Percentiles rank a stretch among this genome's conserved stretches.
These are phyloP conservation scores for Hymenopus coronatus DNA, from an alignment of 2,888 invertebrate species.

Conservation along the genomic window DNA sequence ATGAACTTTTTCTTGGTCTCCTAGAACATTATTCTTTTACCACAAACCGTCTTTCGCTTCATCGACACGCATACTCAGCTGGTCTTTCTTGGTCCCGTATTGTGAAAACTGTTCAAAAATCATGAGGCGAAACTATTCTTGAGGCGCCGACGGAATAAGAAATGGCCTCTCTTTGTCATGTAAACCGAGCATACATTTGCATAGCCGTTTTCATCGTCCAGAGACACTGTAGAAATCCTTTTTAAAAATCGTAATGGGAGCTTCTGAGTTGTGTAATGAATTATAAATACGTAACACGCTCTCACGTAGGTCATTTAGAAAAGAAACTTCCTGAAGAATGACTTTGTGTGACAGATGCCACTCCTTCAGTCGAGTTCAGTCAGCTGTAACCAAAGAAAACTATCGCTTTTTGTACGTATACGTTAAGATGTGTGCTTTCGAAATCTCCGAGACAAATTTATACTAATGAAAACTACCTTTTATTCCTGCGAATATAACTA, in stretches of 20 bases:
- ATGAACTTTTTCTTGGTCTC: too few relatives aligned
- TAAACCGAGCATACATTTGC: constrained; percentile 6
- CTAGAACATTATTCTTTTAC: too few relatives aligned
- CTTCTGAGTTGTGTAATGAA: constrained; percentile 2
- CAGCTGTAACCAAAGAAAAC: constrained; percentile 1
- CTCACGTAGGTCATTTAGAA: neutral
- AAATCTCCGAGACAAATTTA: neutral
- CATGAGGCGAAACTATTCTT: neutral
- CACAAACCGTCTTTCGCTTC: neutral
- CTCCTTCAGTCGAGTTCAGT: neutral
- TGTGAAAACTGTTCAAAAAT: neutral
- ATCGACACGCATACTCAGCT: neutral
- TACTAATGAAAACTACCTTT: neutral
- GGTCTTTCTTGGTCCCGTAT: neutral
- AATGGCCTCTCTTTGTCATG: constrained; percentile 32
- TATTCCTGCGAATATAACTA: neutral
- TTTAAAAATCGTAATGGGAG: constrained; percentile 6
- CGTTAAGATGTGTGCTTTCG: neutral
- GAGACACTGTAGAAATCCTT: neutral
- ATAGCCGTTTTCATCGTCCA: neutral
- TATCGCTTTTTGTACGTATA: neutral
- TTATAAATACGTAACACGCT: neutral
- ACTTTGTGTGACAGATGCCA: neutral
- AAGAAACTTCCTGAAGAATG: neutral
- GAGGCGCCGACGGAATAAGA: neutral